Conservation (phyloP, 2,888 invertebrate species). For the Elysia crispata region DNA sequence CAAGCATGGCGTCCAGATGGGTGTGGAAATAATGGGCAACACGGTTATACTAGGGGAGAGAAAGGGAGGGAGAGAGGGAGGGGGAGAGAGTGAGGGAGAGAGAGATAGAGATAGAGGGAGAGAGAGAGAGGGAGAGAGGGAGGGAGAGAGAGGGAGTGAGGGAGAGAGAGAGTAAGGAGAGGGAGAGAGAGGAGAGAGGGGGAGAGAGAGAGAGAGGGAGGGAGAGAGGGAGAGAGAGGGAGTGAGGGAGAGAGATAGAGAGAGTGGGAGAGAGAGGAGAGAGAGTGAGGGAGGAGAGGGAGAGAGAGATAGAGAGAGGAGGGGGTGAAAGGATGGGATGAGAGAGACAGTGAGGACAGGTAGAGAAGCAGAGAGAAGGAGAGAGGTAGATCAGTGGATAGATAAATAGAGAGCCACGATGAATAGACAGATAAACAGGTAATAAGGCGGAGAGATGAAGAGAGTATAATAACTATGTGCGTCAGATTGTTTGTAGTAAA, state of each 20-base stretch:
- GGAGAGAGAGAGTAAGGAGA: neutral
- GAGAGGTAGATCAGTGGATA: neutral
- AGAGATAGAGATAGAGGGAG: conserved; percentile 19
- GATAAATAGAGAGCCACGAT: no score
- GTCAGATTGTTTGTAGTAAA: no score
- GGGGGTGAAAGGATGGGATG: neutral
- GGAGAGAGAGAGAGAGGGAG: no score
- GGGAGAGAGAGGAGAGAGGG: neutral
- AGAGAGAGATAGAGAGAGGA: neutral
- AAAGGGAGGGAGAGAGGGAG: neutral
- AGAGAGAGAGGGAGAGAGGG: neutral
- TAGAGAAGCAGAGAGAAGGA: neutral
- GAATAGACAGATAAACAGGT: no score
- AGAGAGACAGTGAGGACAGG: neutral
- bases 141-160: neutral
- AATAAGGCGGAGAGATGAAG: no score
- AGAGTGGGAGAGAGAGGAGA: neutral
- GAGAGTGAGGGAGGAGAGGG: no score
- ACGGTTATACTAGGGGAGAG: neutral
- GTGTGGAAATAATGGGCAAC: no score
- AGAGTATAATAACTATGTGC: no score
- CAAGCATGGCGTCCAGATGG: no score
- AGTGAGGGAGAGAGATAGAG: no score
- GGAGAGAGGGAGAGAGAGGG: no score
- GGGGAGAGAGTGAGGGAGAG: neutral